Evolutionary conservation across 2,113 vertebrate species (phyloP).

Genomic region (Bos taurus): ARS-UCD2.0 NC_037356.1:15903501-15904000

Average conservation of each 20-base stretch:
- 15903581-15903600: background rate
- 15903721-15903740: background rate
- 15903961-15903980: background rate
- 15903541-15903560: background rate
- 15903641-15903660: background rate
- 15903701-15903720: background rate
- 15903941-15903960: background rate
- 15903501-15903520: background rate
- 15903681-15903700: background rate
- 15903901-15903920: background rate
- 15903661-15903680: background rate
- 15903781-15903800: no score
- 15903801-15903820: background rate
- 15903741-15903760: background rate
- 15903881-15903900: background rate
- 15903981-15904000: background rate
- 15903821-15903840: no score
- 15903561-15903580: background rate
- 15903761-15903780: background rate
- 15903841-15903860: background rate
- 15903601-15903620: background rate
- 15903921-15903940: background rate
- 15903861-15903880: background rate
- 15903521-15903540: background rate
- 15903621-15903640: background rate